Conservation (phyloP, 2,113 vertebrate species). For the Scomber japonicus region DNA sequence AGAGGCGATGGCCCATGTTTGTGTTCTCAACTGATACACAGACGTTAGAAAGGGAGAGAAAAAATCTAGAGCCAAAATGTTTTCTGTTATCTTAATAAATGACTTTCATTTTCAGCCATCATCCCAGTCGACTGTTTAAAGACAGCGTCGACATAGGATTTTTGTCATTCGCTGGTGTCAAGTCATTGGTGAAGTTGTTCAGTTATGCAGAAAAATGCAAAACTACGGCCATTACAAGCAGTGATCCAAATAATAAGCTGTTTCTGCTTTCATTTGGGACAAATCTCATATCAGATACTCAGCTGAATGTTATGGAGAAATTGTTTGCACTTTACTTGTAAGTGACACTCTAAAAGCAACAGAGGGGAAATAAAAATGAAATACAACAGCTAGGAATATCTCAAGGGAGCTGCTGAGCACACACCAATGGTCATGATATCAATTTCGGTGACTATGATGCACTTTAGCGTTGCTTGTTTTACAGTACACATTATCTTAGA, state of each 20-base stretch:
- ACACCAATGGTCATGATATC: slow-evolving; percentile 40
- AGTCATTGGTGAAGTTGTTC: slow-evolving; percentile 45
- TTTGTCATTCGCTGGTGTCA: slow-evolving; percentile 13
- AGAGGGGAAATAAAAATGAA: slow-evolving; percentile 54
- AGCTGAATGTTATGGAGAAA: slow-evolving; percentile 52
- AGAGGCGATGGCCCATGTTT: slow-evolving; percentile 53
- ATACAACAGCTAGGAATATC: slow-evolving; percentile 37
- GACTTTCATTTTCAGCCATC: slow-evolving; percentile 22
- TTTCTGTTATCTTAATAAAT: slow-evolving; percentile 45
- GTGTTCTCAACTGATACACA: slow-evolving; percentile 51
- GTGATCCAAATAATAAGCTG: slow-evolving; percentile 63
- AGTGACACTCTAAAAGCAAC: slow-evolving; percentile 63
- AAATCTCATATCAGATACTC: slow-evolving; percentile 55
- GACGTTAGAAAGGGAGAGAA: slow-evolving; percentile 33
- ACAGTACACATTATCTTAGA: slow-evolving; percentile 15
- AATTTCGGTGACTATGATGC: slow-evolving; percentile 14
- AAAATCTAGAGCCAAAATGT: not conserved
- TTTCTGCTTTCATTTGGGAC: slow-evolving; percentile 53
- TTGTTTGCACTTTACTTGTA: slow-evolving; percentile 54
- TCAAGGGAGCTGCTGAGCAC: slow-evolving; percentile 39
- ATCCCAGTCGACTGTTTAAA: slow-evolving; percentile 25
- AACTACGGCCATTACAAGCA: slow-evolving; percentile 47
- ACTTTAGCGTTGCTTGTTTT: slow-evolving; percentile 26
- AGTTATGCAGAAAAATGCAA: slow-evolving; percentile 53
- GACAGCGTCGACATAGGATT: slow-evolving; percentile 1